These are phyloP conservation scores for Scaptomyza polygonia DNA, from an alignment of 2,888 invertebrate genomes.

Conservation along the genomic window DNA sequence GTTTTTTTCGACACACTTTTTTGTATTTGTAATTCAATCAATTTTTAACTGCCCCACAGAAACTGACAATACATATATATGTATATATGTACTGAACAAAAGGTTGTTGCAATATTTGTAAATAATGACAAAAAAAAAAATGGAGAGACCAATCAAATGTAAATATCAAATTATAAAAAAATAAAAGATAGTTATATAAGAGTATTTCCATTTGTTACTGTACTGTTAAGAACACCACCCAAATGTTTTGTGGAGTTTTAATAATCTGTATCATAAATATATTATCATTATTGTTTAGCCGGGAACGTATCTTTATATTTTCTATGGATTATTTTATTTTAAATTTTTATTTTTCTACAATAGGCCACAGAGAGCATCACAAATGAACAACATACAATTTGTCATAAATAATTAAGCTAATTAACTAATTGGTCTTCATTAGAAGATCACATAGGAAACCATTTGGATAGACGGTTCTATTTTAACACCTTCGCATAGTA, in stretches of 20 bases:
- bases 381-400: constrained; percentile 38
- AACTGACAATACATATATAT: constrained; percentile 17
- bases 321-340: constrained; percentile 20
- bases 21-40: constrained; percentile 20
- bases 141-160: constrained; percentile 31
- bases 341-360: constrained; percentile 42
- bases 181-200: too few relatives aligned
- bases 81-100: constrained; percentile 2
- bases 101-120: constrained; percentile 2
- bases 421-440: not conserved
- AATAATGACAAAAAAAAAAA: not conserved
- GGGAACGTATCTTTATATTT: not conserved
- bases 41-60: constrained; percentile 24
- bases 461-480: constrained; percentile 34
- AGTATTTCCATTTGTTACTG: too few relatives aligned
- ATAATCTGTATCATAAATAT: too few relatives aligned
- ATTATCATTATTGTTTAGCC: too few relatives aligned
- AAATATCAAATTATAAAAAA: constrained; percentile 5
- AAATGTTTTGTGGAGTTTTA: too few relatives aligned
- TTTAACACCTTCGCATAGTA: constrained; percentile 78
- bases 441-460: constrained; percentile 2
- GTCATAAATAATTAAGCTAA: constrained; percentile 41
- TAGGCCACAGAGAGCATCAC: constrained; percentile 32
- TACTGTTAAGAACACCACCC: too few relatives aligned
- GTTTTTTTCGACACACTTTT: constrained; percentile 2